Conservation (phyloP, 2,888 invertebrate genomes). For the Physocephala rufipes region DNA sequence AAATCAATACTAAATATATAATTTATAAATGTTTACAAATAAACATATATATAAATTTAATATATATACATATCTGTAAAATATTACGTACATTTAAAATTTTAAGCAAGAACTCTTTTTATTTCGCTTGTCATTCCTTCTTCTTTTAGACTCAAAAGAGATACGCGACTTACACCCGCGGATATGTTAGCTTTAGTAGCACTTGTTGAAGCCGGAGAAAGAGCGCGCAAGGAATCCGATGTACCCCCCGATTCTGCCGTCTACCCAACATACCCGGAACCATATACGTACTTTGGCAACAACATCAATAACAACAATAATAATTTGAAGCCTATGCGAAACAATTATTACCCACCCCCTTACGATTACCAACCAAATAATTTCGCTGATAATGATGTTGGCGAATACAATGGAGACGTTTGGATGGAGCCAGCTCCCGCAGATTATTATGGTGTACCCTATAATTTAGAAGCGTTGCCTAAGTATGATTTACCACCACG, state of each 20-base stretch:
- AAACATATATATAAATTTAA: background rate
- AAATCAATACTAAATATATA: no score
- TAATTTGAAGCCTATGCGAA: slow-evolving; percentile 34
- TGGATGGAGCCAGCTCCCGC: slow-evolving; percentile 61
- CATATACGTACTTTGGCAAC: slow-evolving; percentile 37
- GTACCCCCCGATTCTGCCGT: slow-evolving; percentile 43
- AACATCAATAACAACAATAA: slow-evolving; percentile 49
- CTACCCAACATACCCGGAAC: slow-evolving; percentile 28
- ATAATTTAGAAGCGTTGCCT: slow-evolving; percentile 59
- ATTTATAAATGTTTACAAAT: background rate
- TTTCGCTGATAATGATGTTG: slow-evolving; percentile 46
- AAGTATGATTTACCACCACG: slow-evolving; percentile 59
- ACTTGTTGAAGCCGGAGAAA: slow-evolving; percentile 63
- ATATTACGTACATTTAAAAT: background rate
- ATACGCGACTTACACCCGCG: slow-evolving; percentile 64
- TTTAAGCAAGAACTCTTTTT: background rate
- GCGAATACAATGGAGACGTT: slow-evolving; percentile 49
- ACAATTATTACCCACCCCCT: slow-evolving; percentile 40
- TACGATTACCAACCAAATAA: slow-evolving; percentile 43
- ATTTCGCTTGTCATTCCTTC: background rate
- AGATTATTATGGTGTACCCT: slow-evolving; percentile 61
- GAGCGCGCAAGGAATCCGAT: slow-evolving; percentile 61
- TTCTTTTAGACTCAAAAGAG: slow-evolving; percentile 58
- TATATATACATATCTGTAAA: no score
- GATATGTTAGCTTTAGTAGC: slow-evolving; percentile 65